phyloP scores from a whole-genome alignment of 37 sponge, comb jelly and placozoan genomes.

The Oscarella lobularis region DNA sequence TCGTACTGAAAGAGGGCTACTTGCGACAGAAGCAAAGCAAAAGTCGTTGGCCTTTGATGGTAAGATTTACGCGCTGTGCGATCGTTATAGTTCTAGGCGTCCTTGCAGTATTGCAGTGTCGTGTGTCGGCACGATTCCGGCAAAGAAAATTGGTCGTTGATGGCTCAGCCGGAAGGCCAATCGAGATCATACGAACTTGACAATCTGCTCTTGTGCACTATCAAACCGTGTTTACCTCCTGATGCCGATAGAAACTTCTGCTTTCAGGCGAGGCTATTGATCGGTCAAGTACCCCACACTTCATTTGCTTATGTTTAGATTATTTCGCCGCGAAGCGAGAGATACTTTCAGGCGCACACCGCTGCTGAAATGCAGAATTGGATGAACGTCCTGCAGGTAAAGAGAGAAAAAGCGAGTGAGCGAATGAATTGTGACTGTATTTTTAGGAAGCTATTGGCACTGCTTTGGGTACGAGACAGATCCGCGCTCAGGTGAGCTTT shows the following conservation, averaged over 20 bases:
- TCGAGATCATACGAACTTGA: not conserved
- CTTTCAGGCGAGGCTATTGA: conserved; percentile 31
- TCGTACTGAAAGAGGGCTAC: too few relatives aligned
- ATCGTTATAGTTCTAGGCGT: too few relatives aligned
- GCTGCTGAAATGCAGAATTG: conserved; percentile 37
- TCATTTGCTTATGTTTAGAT: conserved; percentile 22
- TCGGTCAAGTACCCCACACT: not conserved
- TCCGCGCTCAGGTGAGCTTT: not conserved
- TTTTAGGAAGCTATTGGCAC: not conserved
- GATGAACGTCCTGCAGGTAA: conserved; percentile 47
- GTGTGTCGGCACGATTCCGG: not conserved
- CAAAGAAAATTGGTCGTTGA: not conserved
- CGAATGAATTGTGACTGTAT: not conserved
- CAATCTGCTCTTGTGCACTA: conserved; percentile 53
- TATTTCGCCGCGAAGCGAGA: conserved; percentile 56
- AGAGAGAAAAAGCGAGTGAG: conserved; percentile 2
- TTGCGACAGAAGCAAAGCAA: too few relatives aligned
- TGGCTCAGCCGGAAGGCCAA: not conserved
- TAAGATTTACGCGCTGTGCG: too few relatives aligned
- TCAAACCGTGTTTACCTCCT: conserved; percentile 32
- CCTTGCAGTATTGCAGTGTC: not conserved
- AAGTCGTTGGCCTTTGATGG: too few relatives aligned
- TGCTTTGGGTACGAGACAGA: not conserved
- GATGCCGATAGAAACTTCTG: conserved; percentile 71
- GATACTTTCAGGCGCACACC: conserved; percentile 49